phyloP scores from a whole-genome alignment of 2,113 vertebrate genomes.

The Sebastes schlegelii region DNA sequence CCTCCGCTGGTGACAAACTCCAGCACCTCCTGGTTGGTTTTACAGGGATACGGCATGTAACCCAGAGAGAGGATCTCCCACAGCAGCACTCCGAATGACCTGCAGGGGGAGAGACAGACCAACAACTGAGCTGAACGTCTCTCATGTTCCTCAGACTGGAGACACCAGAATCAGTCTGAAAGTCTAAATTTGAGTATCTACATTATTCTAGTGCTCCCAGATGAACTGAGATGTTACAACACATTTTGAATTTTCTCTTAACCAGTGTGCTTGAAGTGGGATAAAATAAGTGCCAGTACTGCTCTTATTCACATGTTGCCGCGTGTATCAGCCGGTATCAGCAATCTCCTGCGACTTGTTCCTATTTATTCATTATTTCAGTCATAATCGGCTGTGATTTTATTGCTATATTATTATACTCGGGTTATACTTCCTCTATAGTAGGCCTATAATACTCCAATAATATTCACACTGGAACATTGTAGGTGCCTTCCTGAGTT shows the following conservation, averaged over 20 bases:
- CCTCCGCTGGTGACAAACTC: slow-evolving; percentile 92
- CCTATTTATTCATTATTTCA: too few relatives aligned
- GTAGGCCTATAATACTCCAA: too few relatives aligned
- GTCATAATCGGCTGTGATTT: too few relatives aligned
- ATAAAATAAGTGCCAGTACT: too few relatives aligned
- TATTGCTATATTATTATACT: too few relatives aligned
- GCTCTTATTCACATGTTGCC: too few relatives aligned
- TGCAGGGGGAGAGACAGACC: slow-evolving; percentile 80
- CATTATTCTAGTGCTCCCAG: neutral
- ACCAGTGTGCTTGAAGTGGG: too few relatives aligned
- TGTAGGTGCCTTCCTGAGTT: too few relatives aligned
- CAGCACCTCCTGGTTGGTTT: slow-evolving; percentile 93
- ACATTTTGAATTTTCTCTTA: neutral
- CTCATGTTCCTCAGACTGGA: neutral
- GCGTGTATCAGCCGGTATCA: too few relatives aligned
- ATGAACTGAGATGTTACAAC: neutral
- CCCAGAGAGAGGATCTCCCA: slow-evolving; percentile 96
- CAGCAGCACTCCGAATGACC: slow-evolving; percentile 95
- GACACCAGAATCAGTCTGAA: neutral
- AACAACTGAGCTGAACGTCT: neutral
- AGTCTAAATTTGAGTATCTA: neutral
- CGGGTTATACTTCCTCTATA: too few relatives aligned
- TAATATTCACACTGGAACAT: too few relatives aligned
- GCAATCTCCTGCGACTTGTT: too few relatives aligned
- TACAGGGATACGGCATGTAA: slow-evolving; percentile 94